Evolutionary conservation across 2,888 invertebrate species (phyloP), one percentile per base, ranked within the genome.

Genomic region (Eudasyphora cyanicolor): DNA sequence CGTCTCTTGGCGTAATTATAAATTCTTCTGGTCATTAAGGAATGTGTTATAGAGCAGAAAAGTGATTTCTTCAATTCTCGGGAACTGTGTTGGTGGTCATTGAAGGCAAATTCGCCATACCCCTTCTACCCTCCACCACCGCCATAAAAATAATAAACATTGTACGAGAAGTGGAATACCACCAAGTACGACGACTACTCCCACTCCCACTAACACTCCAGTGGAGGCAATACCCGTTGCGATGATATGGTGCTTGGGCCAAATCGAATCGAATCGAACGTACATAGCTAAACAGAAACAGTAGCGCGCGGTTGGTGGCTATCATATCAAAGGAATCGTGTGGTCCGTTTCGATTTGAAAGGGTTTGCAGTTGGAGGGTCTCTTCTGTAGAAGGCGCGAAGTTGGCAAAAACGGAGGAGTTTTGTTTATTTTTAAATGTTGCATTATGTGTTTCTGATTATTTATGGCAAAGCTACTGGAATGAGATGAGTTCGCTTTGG

Each of bases 61-160:
- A 77, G 45, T 38, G 62, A 80, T 83, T 80, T 83, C 64, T 80
- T 27, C 35, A 83, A 80, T 83, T 83, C 77, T 54, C 62, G 49
- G 21, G 80, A 83, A 83, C 80, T 83, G 62, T 70, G 80, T 83
- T 77, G 83, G 83, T 83, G 83, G 83, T 83, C 83, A 42, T 32
- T n/a, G 10, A 38, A 64, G 35, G 35, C 64, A 32, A 38, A 64
- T n/a, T n/a, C n/a, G n/a, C n/a, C n/a, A n/a, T n/a, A n/a, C n/a
- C n/a, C n/a, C n/a, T n/a, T n/a, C n/a, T n/a, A n/a, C n/a, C n/a
- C n/a, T n/a, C n/a, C 64, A 67, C 12, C 42, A 67, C 24, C 67
- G 1, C 67, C 74, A 38, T 64, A 71, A 38, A 51, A 78, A 78
- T 62, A 82, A 82, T 82, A 82, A 82, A 82, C 79, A 82, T 29